Conservation (phyloP, 2,113 vertebrate genomes). For the Herpetotheres cachinnans region DNA sequence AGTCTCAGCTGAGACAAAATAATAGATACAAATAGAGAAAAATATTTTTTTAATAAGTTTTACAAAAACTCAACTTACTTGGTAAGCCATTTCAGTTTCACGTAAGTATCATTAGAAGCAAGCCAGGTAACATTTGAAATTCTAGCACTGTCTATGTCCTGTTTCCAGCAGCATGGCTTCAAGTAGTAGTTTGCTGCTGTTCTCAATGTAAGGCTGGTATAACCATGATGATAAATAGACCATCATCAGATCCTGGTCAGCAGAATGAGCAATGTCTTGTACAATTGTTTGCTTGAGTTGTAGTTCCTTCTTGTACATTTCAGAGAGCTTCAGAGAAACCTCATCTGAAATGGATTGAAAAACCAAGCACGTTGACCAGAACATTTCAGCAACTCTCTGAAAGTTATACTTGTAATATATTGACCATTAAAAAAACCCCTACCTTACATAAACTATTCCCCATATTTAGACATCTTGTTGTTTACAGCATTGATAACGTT, state of each 20-base stretch:
- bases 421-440: neutral
- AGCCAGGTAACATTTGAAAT: neutral
- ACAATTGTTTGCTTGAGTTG: constrained; percentile 80
- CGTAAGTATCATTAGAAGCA: neutral
- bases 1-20: neutral
- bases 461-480: neutral
- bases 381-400: neutral
- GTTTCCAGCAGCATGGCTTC: constrained; percentile 93
- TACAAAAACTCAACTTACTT: constrained; percentile 14
- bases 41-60: constrained; percentile 38
- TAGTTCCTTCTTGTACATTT: constrained; percentile 83
- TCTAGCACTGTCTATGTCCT: constrained; percentile 81
- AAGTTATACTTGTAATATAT: neutral
- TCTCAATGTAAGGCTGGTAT: constrained; percentile 87
- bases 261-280: constrained; percentile 82
- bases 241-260: constrained; percentile 77
- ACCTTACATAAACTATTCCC: neutral
- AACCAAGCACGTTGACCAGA: neutral
- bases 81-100: neutral
- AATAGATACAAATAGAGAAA: neutral
- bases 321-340: constrained; percentile 68
- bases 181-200: constrained; percentile 72
- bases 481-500: neutral
- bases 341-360: constrained; percentile 74
- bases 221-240: constrained; percentile 91